These are phyloP conservation scores for Ophiodon elongatus DNA, from an alignment of 2,113 vertebrate genomes.

Conservation along the genomic window DNA sequence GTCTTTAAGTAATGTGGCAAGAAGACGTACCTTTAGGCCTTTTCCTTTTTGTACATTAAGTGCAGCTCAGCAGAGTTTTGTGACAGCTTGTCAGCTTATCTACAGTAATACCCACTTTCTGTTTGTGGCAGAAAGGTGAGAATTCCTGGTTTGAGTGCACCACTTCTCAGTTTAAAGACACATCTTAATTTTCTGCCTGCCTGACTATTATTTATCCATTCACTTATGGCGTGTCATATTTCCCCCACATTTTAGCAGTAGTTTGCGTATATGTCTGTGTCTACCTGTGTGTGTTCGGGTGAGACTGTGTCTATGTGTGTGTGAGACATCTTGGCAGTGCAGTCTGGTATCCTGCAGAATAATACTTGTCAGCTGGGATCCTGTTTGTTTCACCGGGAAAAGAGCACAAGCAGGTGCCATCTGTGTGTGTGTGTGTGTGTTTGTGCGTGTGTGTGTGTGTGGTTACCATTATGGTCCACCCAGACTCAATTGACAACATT, in stretches of 20 bases:
- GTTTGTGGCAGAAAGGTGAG: conserved; percentile 41
- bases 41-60: conserved; percentile 44
- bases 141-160: conserved; percentile 23
- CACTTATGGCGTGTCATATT: conserved; percentile 13
- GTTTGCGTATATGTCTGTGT: neutral
- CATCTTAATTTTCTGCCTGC: conserved; percentile 63
- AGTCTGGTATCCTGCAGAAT: neutral
- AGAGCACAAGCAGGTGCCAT: neutral
- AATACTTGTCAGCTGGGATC: conserved; percentile 12
- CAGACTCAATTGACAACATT: conserved; percentile 37
- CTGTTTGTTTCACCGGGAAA: neutral
- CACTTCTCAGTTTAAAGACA: conserved; percentile 49
- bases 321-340: neutral
- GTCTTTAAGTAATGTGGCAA: conserved; percentile 47
- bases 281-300: too few relatives aligned
- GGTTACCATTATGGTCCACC: conserved; percentile 10
- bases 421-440: conserved; percentile 4
- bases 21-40: conserved; percentile 46
- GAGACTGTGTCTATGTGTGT: neutral
- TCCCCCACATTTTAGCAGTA: neutral
- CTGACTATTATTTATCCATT: conserved; percentile 59
- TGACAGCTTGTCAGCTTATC: conserved; percentile 59
- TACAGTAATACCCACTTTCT: conserved; percentile 48
- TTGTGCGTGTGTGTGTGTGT: conserved; percentile 6
- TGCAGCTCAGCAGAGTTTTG: conserved; percentile 34